Evolutionary conservation across 2,797 vertebrate genomes (phyloP).

Genomic region (Mus minutoides): DNA sequence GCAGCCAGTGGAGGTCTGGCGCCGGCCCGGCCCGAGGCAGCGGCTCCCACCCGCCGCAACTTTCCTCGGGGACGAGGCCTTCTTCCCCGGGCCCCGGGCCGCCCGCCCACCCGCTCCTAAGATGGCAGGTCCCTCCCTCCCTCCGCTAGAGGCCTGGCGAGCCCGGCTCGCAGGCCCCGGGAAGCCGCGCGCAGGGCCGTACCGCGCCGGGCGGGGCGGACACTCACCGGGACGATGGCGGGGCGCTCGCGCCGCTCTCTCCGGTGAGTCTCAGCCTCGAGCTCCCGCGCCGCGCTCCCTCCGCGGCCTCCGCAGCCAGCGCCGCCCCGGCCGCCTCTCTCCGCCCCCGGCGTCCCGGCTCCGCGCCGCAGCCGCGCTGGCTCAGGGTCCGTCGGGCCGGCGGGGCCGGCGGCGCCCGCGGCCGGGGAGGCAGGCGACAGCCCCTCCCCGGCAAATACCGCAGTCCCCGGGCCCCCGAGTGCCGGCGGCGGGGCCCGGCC

Average conservation of each 20-base stretch:
- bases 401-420: constrained; percentile 72
- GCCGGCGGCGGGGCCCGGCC: constrained; percentile 70
- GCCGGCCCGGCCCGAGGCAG: constrained; percentile 58
- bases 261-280: constrained; percentile 77
- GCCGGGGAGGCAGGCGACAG: constrained; percentile 78
- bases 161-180: background rate
- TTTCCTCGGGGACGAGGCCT: constrained; percentile 69
- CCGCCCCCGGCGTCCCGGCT: constrained; percentile 79
- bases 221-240: constrained; percentile 82
- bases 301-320: constrained; percentile 73
- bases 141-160: constrained; percentile 76
- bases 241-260: constrained; percentile 77
- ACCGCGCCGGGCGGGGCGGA: constrained; percentile 64
- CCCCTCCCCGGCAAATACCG: constrained; percentile 79
- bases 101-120: constrained; percentile 75
- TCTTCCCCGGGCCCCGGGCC: constrained; percentile 34
- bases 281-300: constrained; percentile 68
- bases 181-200: background rate
- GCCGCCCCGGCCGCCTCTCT: constrained; percentile 76
- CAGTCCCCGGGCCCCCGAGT: constrained; percentile 78
- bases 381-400: constrained; percentile 20
- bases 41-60: constrained; percentile 65
- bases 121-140: constrained; percentile 87
- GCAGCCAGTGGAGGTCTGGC: constrained; percentile 59
- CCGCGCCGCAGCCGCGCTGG: constrained; percentile 57